These are phyloP conservation scores for Manis javanica DNA, from an alignment of 2,797 vertebrate genomes.

Conservation along the genomic window DNA sequence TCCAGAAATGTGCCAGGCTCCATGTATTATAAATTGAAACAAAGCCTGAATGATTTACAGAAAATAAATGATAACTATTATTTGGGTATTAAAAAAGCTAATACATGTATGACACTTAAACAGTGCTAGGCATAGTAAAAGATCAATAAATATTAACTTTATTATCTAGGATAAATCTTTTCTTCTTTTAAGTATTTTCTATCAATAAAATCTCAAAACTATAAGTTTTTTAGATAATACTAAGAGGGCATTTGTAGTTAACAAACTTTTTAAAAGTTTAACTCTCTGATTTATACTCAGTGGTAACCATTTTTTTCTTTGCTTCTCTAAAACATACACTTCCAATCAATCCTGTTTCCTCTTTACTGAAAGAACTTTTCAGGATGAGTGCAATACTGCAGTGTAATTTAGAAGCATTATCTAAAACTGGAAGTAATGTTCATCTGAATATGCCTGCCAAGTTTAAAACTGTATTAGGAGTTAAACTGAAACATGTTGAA, in stretches of 20 bases:
- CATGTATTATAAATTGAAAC: slow-evolving; percentile 14
- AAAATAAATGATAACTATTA: slow-evolving; percentile 23
- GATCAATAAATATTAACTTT: slow-evolving; percentile 7
- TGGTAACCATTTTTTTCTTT: not conserved
- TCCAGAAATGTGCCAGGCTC: not conserved
- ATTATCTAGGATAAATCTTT: slow-evolving; percentile 25
- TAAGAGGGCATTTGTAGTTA: slow-evolving; percentile 39
- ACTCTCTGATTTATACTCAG: slow-evolving; percentile 53
- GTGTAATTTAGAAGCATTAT: slow-evolving; percentile 83
- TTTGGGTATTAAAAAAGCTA: slow-evolving; percentile 4
- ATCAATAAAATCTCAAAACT: slow-evolving; percentile 36
- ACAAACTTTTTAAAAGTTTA: slow-evolving; percentile 35
- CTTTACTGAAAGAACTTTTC: slow-evolving; percentile 82
- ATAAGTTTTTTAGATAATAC: slow-evolving; percentile 36
- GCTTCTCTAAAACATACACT: slow-evolving; percentile 73
- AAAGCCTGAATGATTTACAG: slow-evolving; percentile 12
- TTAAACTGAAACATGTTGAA: slow-evolving; percentile 88
- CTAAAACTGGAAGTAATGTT: slow-evolving; percentile 84
- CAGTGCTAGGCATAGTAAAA: not conserved
- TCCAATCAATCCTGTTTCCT: slow-evolving; percentile 74
- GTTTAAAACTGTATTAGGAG: slow-evolving; percentile 86
- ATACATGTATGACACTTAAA: not conserved
- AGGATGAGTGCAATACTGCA: slow-evolving; percentile 79
- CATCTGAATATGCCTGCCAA: slow-evolving; percentile 85
- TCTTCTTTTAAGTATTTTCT: slow-evolving; percentile 40